Evolutionary conservation across 2,797 vertebrate genomes (phyloP), one percentile per base, ranked within the genome.

Genomic region (Acanthopagrus latus): DNA sequence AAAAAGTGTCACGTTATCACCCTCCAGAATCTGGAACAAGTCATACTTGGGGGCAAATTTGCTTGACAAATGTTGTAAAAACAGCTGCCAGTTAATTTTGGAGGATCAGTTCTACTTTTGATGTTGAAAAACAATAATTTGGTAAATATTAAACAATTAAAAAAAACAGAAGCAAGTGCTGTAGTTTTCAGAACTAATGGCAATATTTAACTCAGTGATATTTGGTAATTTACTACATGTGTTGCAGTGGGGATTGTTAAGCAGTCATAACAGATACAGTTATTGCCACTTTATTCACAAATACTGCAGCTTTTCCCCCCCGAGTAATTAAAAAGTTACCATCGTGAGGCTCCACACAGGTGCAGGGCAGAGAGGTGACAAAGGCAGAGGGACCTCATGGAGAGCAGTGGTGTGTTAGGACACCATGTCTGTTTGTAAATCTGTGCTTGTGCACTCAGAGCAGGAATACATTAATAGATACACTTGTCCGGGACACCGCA

Each of bases 381-480:
- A 76, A 86, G 77, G 82, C 85, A 65, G 88, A 57, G 82, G 78
- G 89, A 85, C 84, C 75, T 85, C 89, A 91, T 88, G 89, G 84
- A 73, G 92, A 87, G 89, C 86, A 29, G 78, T 23, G 73, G 54
- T 87, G 84, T 90, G 90, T 85, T 77, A 87, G 84, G 84, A 89
- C 88, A 89, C 73, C 8, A 52, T 80, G 80, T 86, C 76, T 91
- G 86, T 90, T 91, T 90, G 88, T 91, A 93, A 93, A 92, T 92
- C 93, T 91, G 89, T 83, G 89, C 89, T 80, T 76, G 79, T 88
- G 82, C 87, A 82, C 88, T 91, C 86, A 54, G 85, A 89, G 75
- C 90, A 90, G 82, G 93, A 93, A 91, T 88, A 93, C 91, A 92
- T 95, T 91, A 95, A 94, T 94, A 85, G 89, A 80, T 91, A 92